Base-by-base conservation (phyloP, 2,888 invertebrate genomes). In the Drosophila fungiperda region DNA sequence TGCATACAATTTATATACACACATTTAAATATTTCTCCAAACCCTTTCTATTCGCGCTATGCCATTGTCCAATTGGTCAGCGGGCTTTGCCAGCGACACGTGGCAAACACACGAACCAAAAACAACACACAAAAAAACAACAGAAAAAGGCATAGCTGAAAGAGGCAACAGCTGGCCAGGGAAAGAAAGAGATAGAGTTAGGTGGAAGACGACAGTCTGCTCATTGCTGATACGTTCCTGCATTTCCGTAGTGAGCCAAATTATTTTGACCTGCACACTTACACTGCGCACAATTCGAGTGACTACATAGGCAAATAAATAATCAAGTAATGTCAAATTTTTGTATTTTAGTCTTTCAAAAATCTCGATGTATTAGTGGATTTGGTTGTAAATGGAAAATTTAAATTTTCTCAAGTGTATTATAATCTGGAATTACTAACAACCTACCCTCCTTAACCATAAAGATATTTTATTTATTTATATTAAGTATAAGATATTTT, bases 81-180 rank as follows among this genome's bases (percentile, higher is more conserved):
- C 81, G 66, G 55, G 59, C 61, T 62, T 80, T 75, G 82, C 64
- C 71, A 55, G 68, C 78, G 90, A 87, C 87, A 88, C 87, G 87
- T 88, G 87, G 89, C 89, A 86, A 81, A 78, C 87, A 87, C 87
- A 88, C 87, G 83, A 86, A 76, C 78, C 75, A 26, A 68, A 57
- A 48, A 60, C 29, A 29, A 29, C 29, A 29, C 29, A 29, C 5
- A 29, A 29, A 29, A 29, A 26, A 26, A 29, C 5, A 23, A 45
- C 20, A 23, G 2, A 15, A 59, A 64, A 54, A 29, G 48, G 32
- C 68, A 57, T 57, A 69, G n/a, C 64, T 59, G 35, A 35, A 45
- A 60, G 32, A 53, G 61, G 55, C 82, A 65, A 85, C 89, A 89
- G 89, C 69, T 85, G 89, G 79, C 65, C 72, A 73, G 45, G 38